Conservation (phyloP, 2,888 invertebrate species). For the Argynnis bischoffii region DNA sequence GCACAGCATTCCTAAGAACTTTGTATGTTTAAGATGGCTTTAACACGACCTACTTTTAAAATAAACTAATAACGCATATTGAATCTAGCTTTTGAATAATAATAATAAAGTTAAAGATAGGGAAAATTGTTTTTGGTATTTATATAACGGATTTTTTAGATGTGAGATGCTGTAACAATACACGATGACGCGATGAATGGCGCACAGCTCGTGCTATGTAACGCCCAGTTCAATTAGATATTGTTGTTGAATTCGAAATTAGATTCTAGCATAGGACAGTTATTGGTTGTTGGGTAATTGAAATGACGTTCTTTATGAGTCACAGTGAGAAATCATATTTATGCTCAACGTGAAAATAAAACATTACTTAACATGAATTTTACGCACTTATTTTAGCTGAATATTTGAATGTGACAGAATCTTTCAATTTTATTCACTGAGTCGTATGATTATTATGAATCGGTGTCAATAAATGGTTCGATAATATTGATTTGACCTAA, state of each 20-base stretch:
- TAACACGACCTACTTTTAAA: constrained; percentile 27
- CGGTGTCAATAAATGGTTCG: no score
- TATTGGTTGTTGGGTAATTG: constrained; percentile 61
- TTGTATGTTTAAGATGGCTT: constrained; percentile 50
- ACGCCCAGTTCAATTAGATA: constrained; percentile 72
- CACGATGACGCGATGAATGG: constrained; percentile 66
- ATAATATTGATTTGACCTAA: no score
- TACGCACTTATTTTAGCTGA: no score
- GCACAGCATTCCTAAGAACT: constrained; percentile 55
- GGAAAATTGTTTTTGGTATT: not conserved
- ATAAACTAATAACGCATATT: not conserved
- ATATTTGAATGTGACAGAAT: no score
- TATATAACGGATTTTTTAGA: constrained; percentile 25
- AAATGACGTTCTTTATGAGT: constrained; percentile 61
- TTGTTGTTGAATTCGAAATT: constrained; percentile 72
- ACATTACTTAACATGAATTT: not conserved
- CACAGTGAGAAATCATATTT: constrained; percentile 33
- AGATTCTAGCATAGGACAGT: constrained; percentile 54
- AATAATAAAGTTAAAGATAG: not conserved
- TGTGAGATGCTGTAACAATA: constrained; percentile 28
- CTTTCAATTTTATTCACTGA: no score
- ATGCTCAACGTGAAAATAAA: constrained; percentile 20
- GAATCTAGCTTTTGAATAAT: no score
- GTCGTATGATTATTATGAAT: no score
- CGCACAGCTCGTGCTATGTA: constrained; percentile 66